A percentile compares a stretch with the other conserved stretches of the same genome.
These are phyloP conservation scores for Mythimna impura DNA, from an alignment of 2,888 invertebrate species.

Conservation along the genomic window DNA sequence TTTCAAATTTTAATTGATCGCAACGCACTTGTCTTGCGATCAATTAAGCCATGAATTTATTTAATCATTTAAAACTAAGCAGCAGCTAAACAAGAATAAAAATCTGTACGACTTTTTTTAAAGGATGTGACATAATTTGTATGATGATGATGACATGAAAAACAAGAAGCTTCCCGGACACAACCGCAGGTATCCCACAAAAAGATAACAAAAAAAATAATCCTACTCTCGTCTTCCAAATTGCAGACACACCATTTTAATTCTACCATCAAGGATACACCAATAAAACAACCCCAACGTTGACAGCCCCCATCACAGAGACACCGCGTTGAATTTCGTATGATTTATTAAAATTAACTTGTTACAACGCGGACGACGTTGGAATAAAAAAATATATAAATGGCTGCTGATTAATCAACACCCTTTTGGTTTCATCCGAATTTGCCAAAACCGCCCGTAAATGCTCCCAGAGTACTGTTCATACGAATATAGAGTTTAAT, in stretches of 20 bases:
- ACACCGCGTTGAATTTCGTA: conserved; percentile 52
- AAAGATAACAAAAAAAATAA: conserved; percentile 41
- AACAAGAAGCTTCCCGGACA: not conserved
- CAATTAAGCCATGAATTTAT: no score
- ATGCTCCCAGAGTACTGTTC: conserved; percentile 46
- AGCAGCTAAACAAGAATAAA: not conserved
- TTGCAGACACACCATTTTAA: conserved; percentile 49
- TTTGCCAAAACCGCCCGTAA: conserved; percentile 49
- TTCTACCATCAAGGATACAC: conserved; percentile 50
- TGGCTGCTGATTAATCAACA: conserved; percentile 63
- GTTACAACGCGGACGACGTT: conserved; percentile 41
- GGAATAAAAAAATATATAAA: conserved; percentile 61
- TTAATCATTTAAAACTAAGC: not conserved
- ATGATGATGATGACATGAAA: not conserved
- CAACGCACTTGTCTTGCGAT: not conserved
- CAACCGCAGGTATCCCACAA: conserved; percentile 7
- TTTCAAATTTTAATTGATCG: not conserved
- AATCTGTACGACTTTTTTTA: not conserved
- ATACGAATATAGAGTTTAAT: conserved; percentile 54
- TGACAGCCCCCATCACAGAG: conserved; percentile 47
- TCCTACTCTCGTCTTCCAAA: conserved; percentile 41
- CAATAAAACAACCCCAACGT: conserved; percentile 47
- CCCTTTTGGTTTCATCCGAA: conserved; percentile 54
- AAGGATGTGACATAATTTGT: no score
- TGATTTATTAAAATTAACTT: conserved; percentile 67